phyloP scores from a whole-genome alignment of 2,888 invertebrate genomes.

The Dysmachus trigonus region DNA sequence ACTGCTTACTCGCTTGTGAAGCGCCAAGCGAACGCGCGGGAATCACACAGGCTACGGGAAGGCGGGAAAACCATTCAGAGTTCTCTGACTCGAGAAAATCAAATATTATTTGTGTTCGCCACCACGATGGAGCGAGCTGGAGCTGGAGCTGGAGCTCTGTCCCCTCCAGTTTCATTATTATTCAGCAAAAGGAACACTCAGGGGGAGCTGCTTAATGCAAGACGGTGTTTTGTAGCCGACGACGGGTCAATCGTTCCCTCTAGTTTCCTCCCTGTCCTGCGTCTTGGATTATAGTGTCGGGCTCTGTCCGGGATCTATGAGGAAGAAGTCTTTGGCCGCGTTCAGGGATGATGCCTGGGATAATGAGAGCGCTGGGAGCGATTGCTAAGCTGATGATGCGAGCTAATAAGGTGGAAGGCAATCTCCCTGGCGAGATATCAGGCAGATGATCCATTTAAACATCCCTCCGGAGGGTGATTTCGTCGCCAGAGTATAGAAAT shows the following conservation, averaged over 20 bases:
- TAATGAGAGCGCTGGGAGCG: not conserved
- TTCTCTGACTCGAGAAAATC: constrained; percentile 11
- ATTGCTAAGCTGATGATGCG: not conserved
- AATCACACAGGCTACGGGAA: not conserved
- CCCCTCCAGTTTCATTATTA: not conserved
- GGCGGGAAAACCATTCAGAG: not conserved
- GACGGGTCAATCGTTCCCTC: not conserved
- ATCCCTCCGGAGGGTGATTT: not conserved
- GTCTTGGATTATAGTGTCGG: not conserved
- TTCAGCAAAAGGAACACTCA: not conserved
- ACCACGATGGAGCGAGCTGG: too few relatives aligned
- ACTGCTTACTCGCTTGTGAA: not conserved
- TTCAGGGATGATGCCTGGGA: not conserved
- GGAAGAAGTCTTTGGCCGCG: not conserved
- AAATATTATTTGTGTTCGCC: not conserved
- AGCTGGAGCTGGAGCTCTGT: too few relatives aligned
- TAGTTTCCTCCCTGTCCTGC: too few relatives aligned
- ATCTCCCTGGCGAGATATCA: not conserved
- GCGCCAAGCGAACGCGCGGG: not conserved
- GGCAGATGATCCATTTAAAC: not conserved
- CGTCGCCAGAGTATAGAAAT: not conserved
- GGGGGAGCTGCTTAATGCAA: constrained; percentile 14
- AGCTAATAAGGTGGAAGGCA: not conserved
- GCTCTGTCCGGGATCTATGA: not conserved
- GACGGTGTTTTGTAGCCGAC: not conserved